Evolutionary conservation across 2,888 invertebrate genomes (phyloP), one percentile per base, ranked within the genome.

Genomic region (Herminia tarsipennalis): DNA sequence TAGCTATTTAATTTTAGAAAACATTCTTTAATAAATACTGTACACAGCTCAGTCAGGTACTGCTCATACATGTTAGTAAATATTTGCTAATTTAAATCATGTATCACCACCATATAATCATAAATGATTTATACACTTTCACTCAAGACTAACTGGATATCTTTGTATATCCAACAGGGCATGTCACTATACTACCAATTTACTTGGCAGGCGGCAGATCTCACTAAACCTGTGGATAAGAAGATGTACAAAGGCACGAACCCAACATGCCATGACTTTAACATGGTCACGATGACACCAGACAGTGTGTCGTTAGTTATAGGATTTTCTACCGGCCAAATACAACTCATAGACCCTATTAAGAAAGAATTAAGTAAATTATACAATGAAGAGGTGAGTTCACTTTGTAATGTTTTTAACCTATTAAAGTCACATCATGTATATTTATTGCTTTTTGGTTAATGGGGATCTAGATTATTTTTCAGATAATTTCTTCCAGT

Each of bases 231-330:
- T 27, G 95, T 99, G 67, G 99, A 99, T 88, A 99, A 99, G 86
- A 96, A 99, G 84, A 95, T 98, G 78, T 99, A 99, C 89, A 99
- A 99, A 92, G 99, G 99, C 76, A 99, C 98, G 38, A 98, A 97
- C 91, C 99, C 99, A 10, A 99, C 99, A 16, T 99, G 99, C 88
- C 99, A 99, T 81, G 98, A 99, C 92, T 99, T 99, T 88, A 99
- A 99, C 92, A 93, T 94, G 36, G 93, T 95, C 61, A 95, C 96
- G 37, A 96, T 96, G 76, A 95, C 95, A 46, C 92, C 94, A 9
- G 97, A 98, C 52, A 96, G 96, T 83, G 96, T 98, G 13, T 96
- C 96, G 39, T 93, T 99, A 61, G 93, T 99, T 70, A 98, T 99
- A 75, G 99, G 99, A 45, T 99, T 99, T 92, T 98, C 98, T 71